These are phyloP conservation scores for Ephydatia muelleri DNA, from an alignment of 37 sponge, comb jelly and placozoan genomes.

Conservation along the genomic window DNA sequence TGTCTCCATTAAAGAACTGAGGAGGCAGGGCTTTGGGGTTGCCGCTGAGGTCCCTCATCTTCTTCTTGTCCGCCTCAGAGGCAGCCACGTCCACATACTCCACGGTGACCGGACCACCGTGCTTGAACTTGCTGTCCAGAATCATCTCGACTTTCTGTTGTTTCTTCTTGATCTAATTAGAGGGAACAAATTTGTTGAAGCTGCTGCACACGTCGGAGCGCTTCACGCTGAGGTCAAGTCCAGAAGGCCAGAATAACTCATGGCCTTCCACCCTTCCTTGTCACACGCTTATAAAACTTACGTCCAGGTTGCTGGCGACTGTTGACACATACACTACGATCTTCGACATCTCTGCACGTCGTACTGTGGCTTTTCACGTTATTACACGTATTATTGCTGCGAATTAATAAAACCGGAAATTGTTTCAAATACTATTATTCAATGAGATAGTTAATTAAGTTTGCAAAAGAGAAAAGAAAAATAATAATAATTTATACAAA, in stretches of 20 bases:
- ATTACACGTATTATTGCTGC: too few relatives aligned
- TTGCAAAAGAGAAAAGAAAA: too few relatives aligned
- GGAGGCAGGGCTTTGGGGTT: constrained; percentile 86
- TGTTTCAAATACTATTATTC: too few relatives aligned
- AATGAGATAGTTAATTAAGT: too few relatives aligned
- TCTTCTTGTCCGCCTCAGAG: constrained; percentile 51
- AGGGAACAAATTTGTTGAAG: constrained; percentile 3
- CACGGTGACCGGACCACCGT: constrained; percentile 33
- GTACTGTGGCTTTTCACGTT: too few relatives aligned
- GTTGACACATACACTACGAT: constrained; percentile 42
- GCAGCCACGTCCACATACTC: constrained; percentile 82
- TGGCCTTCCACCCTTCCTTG: background rate
- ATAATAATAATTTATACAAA: too few relatives aligned
- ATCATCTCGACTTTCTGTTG: constrained; percentile 88
- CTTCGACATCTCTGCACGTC: background rate
- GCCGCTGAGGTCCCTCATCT: constrained; percentile 73
- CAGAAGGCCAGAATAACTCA: background rate
- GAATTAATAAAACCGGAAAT: too few relatives aligned
- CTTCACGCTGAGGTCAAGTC: background rate
- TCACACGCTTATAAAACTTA: background rate
- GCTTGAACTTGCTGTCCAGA: constrained; percentile 50
- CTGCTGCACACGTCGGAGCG: background rate
- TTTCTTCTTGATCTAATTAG: constrained; percentile 85
- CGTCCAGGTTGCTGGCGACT: constrained; percentile 83
- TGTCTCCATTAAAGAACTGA: constrained; percentile 73